A percentile compares a stretch with the other conserved stretches of the same genome.
phyloP scores from a whole-genome alignment of 2,797 vertebrate genomes.

The Lophotriccus pileatus region DNA sequence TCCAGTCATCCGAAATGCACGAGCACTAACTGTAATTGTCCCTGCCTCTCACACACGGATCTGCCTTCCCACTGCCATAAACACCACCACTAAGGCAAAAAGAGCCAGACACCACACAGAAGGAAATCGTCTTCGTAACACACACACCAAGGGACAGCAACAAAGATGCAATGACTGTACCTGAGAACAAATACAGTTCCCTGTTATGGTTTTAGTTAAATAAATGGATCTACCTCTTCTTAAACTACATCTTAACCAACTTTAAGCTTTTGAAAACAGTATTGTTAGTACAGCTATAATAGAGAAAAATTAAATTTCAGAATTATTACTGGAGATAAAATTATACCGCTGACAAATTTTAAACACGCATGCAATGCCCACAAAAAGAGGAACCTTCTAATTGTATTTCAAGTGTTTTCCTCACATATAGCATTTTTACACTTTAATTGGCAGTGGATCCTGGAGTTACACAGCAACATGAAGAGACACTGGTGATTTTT shows the following conservation, averaged over 20 bases:
- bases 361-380: not conserved
- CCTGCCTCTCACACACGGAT: not conserved
- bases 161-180: not conserved
- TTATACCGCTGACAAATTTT: not conserved
- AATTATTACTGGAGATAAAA: not conserved
- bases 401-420: not conserved
- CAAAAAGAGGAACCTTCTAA: not conserved
- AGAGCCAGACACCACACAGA: accelerated
- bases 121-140: not conserved
- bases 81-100: not conserved
- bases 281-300: not conserved
- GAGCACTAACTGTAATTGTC: accelerated
- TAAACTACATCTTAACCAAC: not conserved
- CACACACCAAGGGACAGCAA: not conserved
- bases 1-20: not conserved
- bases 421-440: not conserved
- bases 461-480: not conserved
- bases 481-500: not conserved
- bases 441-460: not conserved
- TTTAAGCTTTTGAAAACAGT: not conserved
- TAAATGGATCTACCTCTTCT: not conserved
- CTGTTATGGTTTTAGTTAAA: not conserved
- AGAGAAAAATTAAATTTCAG: not conserved
- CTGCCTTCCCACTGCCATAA: not conserved
- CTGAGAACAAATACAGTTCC: not conserved